phyloP scores from a whole-genome alignment of 2,888 invertebrate species.

The Drosophila algonquin region DNA sequence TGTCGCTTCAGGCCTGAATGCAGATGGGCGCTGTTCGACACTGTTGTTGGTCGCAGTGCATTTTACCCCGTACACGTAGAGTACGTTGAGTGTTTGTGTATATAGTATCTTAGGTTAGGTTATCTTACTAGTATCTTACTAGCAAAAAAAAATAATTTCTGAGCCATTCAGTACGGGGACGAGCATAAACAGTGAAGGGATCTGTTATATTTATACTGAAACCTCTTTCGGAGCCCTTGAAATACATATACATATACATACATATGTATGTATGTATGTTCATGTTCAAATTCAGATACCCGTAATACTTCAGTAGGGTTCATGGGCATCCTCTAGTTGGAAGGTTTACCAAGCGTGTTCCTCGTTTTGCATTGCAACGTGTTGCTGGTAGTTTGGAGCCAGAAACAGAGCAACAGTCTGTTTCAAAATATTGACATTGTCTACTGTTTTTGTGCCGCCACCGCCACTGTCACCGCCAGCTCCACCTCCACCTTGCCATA shows the following conservation, averaged over 20 bases:
- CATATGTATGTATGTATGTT: too few relatives aligned
- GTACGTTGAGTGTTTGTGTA: neutral
- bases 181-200: neutral
- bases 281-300: too few relatives aligned
- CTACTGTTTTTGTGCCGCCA: conserved; percentile 36
- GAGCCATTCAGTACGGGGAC: neutral
- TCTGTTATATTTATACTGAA: neutral
- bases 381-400: conserved; percentile 37
- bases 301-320: too few relatives aligned
- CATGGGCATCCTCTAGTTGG: conserved; percentile 1
- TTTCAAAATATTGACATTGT: conserved; percentile 60
- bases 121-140: neutral
- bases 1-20: neutral
- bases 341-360: conserved; percentile 18
- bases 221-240: too few relatives aligned
- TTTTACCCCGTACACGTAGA: neutral
- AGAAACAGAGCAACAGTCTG: conserved; percentile 40
- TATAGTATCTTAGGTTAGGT: neutral
- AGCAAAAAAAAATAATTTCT: neutral
- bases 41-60: neutral
- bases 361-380: conserved; percentile 62
- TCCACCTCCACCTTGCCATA: conserved; percentile 2
- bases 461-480: neutral
- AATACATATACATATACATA: too few relatives aligned
- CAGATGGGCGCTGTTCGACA: neutral